Evolutionary conservation across 2,797 vertebrate genomes (phyloP).

Genomic region (Danio albolineatus): DNA sequence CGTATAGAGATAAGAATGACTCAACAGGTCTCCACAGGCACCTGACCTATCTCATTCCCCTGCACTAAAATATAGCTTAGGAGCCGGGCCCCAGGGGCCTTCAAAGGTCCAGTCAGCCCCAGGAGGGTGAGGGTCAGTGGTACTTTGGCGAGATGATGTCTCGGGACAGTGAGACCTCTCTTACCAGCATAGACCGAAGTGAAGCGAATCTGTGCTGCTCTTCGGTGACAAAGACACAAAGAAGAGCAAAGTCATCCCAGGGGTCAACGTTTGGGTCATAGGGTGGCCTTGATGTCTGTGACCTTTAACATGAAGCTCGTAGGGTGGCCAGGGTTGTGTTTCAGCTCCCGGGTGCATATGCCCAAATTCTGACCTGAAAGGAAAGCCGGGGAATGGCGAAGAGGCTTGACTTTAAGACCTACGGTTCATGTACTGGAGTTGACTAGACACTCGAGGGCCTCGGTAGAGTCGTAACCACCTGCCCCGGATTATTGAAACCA

Average conservation of each 20-base stretch:
- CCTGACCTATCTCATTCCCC: slow-evolving; percentile 75
- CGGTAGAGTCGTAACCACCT: slow-evolving; percentile 29
- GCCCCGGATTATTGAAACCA: slow-evolving; percentile 57
- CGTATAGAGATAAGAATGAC: slow-evolving; percentile 71
- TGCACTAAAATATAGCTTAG: slow-evolving; percentile 74
- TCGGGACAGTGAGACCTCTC: slow-evolving; percentile 37
- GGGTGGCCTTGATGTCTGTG: slow-evolving; percentile 69
- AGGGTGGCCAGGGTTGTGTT: slow-evolving; percentile 70
- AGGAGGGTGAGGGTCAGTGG: slow-evolving; percentile 53
- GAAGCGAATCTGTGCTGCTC: slow-evolving; percentile 49
- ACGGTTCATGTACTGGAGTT: slow-evolving; percentile 24
- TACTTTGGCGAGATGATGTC: slow-evolving; percentile 31
- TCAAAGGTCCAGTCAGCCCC: slow-evolving; percentile 65
- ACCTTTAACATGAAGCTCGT: slow-evolving; percentile 70
- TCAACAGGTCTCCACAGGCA: slow-evolving; percentile 76
- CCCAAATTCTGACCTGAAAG: slow-evolving; percentile 74
- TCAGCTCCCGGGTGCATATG: slow-evolving; percentile 74
- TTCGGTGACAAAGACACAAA: slow-evolving; percentile 59
- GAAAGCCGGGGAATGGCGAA: slow-evolving; percentile 62
- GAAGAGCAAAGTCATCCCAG: slow-evolving; percentile 60
- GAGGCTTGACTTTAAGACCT: slow-evolving; percentile 62
- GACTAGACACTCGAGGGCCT: slow-evolving; percentile 35
- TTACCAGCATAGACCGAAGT: slow-evolving; percentile 54
- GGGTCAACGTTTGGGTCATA: slow-evolving; percentile 69
- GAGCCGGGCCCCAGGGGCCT: slow-evolving; percentile 70